phyloP scores from a whole-genome alignment of 2,888 invertebrate species.

The Apamea monoglypha region DNA sequence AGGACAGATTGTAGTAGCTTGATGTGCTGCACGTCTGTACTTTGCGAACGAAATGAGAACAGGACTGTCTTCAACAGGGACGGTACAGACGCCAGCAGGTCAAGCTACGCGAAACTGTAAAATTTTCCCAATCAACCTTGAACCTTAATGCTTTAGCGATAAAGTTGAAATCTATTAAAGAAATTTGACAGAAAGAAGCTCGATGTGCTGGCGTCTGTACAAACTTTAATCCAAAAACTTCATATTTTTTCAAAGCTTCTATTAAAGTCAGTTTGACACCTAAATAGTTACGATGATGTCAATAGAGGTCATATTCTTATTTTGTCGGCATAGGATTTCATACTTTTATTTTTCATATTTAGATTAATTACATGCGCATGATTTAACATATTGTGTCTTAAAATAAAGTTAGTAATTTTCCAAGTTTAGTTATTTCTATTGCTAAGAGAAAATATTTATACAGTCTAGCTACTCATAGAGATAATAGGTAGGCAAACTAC shows the following conservation, averaged over 20 bases:
- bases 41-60: conserved; percentile 2
- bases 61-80: background rate
- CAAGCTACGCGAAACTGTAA: too few relatives aligned
- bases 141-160: too few relatives aligned
- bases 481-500: conserved; percentile 18
- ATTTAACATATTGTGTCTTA: background rate
- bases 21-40: too few relatives aligned
- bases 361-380: background rate
- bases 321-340: background rate
- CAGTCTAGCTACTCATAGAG: conserved; percentile 26
- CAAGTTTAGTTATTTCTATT: conserved; percentile 60
- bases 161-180: too few relatives aligned
- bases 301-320: background rate
- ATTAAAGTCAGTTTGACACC: background rate
- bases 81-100: background rate
- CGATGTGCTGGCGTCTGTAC: too few relatives aligned
- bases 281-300: background rate
- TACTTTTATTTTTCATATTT: background rate
- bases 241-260: background rate
- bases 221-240: background rate
- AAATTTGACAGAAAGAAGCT: too few relatives aligned
- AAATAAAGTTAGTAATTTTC: conserved; percentile 1
- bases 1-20: too few relatives aligned
- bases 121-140: too few relatives aligned
- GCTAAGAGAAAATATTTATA: conserved; percentile 21